Base-by-base conservation (phyloP, 2,888 invertebrate genomes). In the Aphelenchoides bicaudatus region DNA sequence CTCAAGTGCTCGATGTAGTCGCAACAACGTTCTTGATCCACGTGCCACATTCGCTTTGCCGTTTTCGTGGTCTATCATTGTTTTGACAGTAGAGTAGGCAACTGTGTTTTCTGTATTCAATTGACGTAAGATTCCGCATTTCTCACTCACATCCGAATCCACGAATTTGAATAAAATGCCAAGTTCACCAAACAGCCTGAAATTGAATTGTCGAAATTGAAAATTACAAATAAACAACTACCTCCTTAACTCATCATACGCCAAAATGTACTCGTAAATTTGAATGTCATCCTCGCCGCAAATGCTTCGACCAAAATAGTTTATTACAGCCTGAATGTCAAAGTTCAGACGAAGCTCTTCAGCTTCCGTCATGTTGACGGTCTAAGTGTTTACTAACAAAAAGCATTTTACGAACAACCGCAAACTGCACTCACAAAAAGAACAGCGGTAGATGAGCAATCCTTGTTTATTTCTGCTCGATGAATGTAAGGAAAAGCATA, bases 1-100 rank as follows among this genome's bases (percentile, higher is more conserved):
- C 81, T 91, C 91, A 77, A 93, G 83, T 8, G 92, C 92, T 80
- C 93, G 84, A 80, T 62, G 64, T 19, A 64, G 57, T 13, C 64
- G 28, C 37, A 62, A 19, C 19, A 62, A 46, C 13, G 62, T 62
- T 10, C 62, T 30, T 13, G 52, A 38, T 2, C 62, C 62, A 21
- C 37, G 39, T 0, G 34, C 48, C 4, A 25, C n/a, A 6, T n/a
- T 49, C 4, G 54, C 25, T 2, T 16, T 37, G 8, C 25, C 8
- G 31, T 58, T 25, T 29, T 62, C 62, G 28, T 19, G 19, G 21
- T 38, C 23, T 6, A 61, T 34, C 62, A 62, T 62, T 3, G 56
- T 38, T 16, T 27, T 38, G 5, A 62, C 60, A 19, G 50, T 63
- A 21, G 29, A 27, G 50, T 61, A 61, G 1, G 27, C 23, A n/a